Percentiles rank a stretch among this genome's conserved stretches.
Evolutionary conservation across 2,797 vertebrate genomes (phyloP).

Genomic region (Periparus ater): DNA sequence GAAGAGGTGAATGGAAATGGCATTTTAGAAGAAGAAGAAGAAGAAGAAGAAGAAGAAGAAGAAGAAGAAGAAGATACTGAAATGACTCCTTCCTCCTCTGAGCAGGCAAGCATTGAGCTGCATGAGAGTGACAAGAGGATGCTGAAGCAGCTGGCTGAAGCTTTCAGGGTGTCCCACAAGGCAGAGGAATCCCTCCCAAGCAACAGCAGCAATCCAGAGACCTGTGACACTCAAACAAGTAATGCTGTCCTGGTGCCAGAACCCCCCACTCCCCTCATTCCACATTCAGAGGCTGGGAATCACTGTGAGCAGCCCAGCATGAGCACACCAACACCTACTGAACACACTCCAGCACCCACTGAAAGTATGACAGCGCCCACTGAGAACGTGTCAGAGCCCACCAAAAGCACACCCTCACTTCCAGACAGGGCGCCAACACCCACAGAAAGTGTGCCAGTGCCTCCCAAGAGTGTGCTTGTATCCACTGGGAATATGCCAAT

Average conservation of each 20-base stretch:
- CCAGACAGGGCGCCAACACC: background rate
- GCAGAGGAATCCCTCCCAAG: slow-evolving; percentile 10
- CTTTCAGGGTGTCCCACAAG: slow-evolving; percentile 71
- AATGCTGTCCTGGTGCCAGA: fast-evolving
- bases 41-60: slow-evolving; percentile 27
- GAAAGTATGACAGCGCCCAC: background rate
- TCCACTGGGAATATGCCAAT: background rate
- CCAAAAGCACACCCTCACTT: fast-evolving
- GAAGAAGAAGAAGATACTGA: background rate
- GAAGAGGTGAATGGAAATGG: slow-evolving; percentile 37
- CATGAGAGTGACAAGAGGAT: slow-evolving; percentile 72
- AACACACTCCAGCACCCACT: background rate
- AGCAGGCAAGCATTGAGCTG: slow-evolving; percentile 18
- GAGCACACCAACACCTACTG: background rate
- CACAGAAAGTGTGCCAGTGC: background rate
- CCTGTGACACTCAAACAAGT: background rate
- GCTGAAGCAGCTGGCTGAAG: slow-evolving; percentile 81
- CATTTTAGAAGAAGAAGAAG: slow-evolving; percentile 29
- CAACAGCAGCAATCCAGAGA: background rate
- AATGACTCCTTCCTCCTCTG: background rate
- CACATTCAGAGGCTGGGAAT: background rate
- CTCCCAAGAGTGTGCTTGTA: background rate
- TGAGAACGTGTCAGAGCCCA: background rate
- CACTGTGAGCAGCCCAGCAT: background rate
- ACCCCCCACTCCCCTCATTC: background rate